phyloP scores from a whole-genome alignment of 2,113 vertebrate genomes.

The Cygnus buccinator region DNA sequence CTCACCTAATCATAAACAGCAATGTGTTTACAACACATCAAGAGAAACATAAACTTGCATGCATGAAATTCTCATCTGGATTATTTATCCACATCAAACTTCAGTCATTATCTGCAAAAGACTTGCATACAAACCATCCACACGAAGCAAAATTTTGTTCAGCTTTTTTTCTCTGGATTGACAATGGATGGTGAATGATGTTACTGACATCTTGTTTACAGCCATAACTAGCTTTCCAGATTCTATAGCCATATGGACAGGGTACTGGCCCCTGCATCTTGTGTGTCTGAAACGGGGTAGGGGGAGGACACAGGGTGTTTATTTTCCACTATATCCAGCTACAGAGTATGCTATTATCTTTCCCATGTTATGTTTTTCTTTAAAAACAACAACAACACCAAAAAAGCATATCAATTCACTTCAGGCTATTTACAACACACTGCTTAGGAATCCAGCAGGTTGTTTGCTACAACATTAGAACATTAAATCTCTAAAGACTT shows the following conservation, averaged over 20 bases:
- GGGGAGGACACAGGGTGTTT: background rate
- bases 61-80: constrained; percentile 33
- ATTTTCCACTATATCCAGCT: background rate
- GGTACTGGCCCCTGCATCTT: background rate
- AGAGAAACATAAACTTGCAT: constrained; percentile 23
- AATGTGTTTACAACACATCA: background rate
- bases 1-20: constrained; percentile 26
- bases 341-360: background rate
- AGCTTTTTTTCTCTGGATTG: background rate
- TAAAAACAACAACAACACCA: too few species aligned
- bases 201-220: constrained; percentile 25
- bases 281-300: background rate
- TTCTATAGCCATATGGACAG: background rate
- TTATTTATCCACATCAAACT: constrained; percentile 43
- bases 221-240: background rate
- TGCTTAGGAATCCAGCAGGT: background rate
- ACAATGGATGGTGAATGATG: background rate
- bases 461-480: background rate
- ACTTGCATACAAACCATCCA: background rate
- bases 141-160: background rate
- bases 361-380: background rate
- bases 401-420: background rate
- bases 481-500: background rate
- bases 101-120: constrained; percentile 23
- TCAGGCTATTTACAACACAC: background rate